Evolutionary conservation across 2,888 invertebrate species (phyloP).

Genomic region (Thera obeliscata): DNA sequence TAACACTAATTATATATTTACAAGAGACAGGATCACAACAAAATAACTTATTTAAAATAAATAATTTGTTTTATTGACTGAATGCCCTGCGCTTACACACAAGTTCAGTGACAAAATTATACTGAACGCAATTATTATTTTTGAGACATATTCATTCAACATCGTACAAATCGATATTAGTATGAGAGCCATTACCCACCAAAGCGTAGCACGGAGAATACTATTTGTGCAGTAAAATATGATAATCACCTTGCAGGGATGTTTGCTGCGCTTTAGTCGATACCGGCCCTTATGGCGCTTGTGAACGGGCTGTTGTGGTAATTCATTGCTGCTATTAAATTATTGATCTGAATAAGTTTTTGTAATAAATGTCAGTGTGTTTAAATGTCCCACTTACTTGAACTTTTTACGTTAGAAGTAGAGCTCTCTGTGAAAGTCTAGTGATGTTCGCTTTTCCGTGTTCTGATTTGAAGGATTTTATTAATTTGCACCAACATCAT

Average conservation of each 20-base stretch:
- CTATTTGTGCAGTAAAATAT: neutral
- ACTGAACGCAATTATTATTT: conserved; percentile 1
- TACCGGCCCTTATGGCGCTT: neutral
- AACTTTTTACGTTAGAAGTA: too few species aligned
- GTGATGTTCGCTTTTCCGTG: too few species aligned
- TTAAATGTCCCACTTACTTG: too few species aligned
- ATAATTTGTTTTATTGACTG: conserved; percentile 54
- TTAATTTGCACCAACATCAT: too few species aligned
- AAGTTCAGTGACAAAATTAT: neutral
- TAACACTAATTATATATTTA: conserved; percentile 52
- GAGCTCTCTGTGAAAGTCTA: too few species aligned
- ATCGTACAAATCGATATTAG: neutral
- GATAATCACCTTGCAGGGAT: too few species aligned
- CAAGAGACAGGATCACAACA: conserved; percentile 65
- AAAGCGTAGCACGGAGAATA: neutral
- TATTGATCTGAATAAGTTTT: too few species aligned
- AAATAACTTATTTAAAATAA: conserved; percentile 73
- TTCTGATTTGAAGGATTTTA: too few species aligned
- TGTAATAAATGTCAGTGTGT: too few species aligned
- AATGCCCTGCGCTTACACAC: conserved; percentile 24
- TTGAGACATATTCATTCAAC: neutral
- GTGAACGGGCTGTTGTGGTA: too few species aligned
- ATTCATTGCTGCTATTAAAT: too few species aligned
- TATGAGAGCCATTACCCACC: conserved; percentile 2
- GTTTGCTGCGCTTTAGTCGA: neutral